Evolutionary conservation across 2,888 invertebrate species (phyloP).

Genomic region (Diaperis boleti): DNA sequence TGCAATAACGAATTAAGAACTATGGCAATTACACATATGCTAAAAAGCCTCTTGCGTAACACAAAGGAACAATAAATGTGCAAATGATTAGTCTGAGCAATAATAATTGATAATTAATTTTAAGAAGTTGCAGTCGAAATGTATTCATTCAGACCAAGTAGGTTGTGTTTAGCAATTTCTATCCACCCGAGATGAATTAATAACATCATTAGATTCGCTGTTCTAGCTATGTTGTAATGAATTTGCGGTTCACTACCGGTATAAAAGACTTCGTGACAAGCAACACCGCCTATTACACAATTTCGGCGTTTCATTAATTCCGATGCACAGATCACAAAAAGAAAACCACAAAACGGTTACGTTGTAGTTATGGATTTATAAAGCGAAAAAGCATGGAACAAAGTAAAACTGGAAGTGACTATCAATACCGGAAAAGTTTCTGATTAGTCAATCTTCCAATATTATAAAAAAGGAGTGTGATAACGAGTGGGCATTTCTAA

Average conservation of each 20-base stretch:
- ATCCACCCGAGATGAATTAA: conserved; percentile 19
- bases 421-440: too few species aligned
- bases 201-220: conserved; percentile 18
- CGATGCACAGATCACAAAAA: conserved; percentile 5
- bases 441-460: too few species aligned
- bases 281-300: conserved; percentile 16
- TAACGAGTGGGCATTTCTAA: conserved; percentile 31
- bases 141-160: conserved; percentile 19
- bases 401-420: conserved; percentile 23
- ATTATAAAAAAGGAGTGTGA: conserved; percentile 30
- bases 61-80: conserved; percentile 27
- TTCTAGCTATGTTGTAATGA: conserved; percentile 6
- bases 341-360: neutral
- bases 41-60: conserved; percentile 14
- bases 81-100: conserved; percentile 15
- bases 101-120: conserved; percentile 26
- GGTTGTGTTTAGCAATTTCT: conserved; percentile 16
- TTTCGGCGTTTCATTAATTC: too few species aligned
- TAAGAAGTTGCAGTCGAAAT: conserved; percentile 10
- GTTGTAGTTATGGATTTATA: conserved; percentile 17
- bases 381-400: conserved; percentile 8
- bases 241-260: neutral
- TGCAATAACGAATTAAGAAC: neutral
- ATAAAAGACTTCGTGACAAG: conserved; percentile 19
- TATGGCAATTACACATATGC: conserved; percentile 25